These are phyloP conservation scores for Rhinoraja longicauda DNA, from an alignment of 2,797 vertebrate genomes.

Conservation along the genomic window DNA sequence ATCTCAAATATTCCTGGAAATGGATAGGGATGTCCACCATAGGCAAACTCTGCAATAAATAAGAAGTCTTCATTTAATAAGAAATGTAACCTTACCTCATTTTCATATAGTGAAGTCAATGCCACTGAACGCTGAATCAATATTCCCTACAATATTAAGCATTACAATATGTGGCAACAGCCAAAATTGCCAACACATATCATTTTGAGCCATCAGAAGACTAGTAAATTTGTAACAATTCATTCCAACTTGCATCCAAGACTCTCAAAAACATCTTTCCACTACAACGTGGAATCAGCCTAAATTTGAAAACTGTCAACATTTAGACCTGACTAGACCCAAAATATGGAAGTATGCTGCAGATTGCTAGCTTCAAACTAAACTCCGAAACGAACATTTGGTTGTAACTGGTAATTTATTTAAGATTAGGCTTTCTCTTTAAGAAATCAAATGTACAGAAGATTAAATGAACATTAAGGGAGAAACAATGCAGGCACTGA, in stretches of 20 bases:
- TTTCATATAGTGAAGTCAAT: no score
- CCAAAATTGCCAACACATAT: neutral
- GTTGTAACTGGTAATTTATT: neutral
- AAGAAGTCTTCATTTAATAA: neutral
- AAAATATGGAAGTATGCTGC: neutral
- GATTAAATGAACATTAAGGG: neutral
- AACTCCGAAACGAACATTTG: neutral
- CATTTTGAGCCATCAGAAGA: neutral
- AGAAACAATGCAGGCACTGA: neutral
- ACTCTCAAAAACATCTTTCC: neutral
- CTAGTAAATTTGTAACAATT: neutral
- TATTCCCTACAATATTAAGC: neutral
- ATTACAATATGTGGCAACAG: neutral
- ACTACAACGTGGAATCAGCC: neutral
- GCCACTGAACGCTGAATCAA: no score
- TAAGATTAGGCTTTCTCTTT: neutral
- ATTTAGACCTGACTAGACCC: no score
- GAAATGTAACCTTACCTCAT: neutral
- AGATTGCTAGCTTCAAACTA: neutral
- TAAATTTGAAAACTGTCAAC: neutral
- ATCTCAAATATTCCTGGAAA: constrained; percentile 99
- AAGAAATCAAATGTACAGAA: neutral
- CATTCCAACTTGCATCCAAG: neutral
- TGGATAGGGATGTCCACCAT: constrained; percentile 94
- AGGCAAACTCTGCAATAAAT: constrained; percentile 82